Evolutionary conservation across 2,888 invertebrate species (phyloP).

Genomic region (Nomada hirtipes): DNA sequence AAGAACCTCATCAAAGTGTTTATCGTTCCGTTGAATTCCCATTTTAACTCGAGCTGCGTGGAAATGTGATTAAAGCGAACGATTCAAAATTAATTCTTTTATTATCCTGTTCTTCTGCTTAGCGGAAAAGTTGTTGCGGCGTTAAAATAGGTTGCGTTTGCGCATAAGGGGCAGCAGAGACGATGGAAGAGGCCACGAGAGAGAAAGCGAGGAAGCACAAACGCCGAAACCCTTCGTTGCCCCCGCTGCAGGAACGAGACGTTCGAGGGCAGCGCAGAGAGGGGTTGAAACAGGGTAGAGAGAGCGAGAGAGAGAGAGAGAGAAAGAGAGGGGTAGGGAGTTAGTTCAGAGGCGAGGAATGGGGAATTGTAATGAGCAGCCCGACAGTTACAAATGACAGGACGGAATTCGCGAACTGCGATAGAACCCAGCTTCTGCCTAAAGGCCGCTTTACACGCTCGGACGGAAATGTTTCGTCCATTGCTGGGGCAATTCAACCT

Average conservation of each 20-base stretch:
- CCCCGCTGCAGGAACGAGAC: conserved; percentile 65
- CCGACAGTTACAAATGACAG: conserved; percentile 85
- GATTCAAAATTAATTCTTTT: conserved; percentile 75
- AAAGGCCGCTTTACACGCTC: conserved; percentile 81
- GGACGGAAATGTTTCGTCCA: conserved; percentile 76
- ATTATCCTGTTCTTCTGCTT: conserved; percentile 62
- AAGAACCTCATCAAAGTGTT: background rate
- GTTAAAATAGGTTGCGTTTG: conserved; percentile 72
- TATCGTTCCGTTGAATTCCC: background rate
- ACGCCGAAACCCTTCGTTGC: conserved; percentile 66
- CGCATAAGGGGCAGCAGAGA: conserved; percentile 50
- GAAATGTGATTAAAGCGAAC: conserved; percentile 67
- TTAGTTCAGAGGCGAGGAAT: conserved; percentile 79
- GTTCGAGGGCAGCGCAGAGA: conserved; percentile 56
- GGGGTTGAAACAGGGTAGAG: conserved; percentile 42
- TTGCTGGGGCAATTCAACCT: conserved; percentile 68
- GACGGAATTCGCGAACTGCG: conserved; percentile 84
- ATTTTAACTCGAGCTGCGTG: conserved; percentile 12
- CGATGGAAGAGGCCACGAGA: conserved; percentile 54
- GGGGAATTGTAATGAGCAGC: conserved; percentile 85
- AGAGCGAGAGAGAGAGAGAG: no score
- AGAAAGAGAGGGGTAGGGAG: conserved; percentile 45
- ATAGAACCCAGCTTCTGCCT: conserved; percentile 82
- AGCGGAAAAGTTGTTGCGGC: conserved; percentile 40
- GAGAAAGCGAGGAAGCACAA: conserved; percentile 67